Base-by-base conservation (phyloP, 2,888 invertebrate genomes). In the Cryptocheilus praepositus region DNA sequence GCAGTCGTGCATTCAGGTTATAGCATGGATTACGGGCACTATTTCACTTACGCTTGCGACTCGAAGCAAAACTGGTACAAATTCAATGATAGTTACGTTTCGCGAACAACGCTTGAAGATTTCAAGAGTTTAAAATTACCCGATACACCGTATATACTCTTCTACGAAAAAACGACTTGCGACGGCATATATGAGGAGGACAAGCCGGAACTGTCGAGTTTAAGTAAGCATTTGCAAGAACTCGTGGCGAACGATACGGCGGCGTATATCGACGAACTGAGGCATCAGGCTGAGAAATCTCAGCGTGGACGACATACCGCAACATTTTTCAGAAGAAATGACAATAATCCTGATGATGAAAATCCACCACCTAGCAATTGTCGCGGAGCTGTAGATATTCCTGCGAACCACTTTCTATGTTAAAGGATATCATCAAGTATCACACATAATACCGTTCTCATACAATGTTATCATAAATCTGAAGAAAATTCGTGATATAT, bases 21-120 rank as follows among this genome's bases (percentile, higher is more conserved):
- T 21, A 94, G 94, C 59, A 93, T 95, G 73, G 95, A 96, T 84
- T 94, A 95, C 0, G 97, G 96, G 0, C 97, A 97, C 85, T 97
- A 97, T 86, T 96, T 95, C 86, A 95, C 96, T 0, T 93, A 95
- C 67, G 95, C 95, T 0, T 91, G 92, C 44, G 94, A 94, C 83
- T 89, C 88, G 18, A 90, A 90, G 64, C 89, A 91, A 44, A 89
- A 89, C 62, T 96, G 96, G 96, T 94, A 92, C 86, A 92, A 93
- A 83, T 95, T 95, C 84, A 95, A 96, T 83, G 96, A 96, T 81
- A 93, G 92, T 68, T 89, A 91, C n/a, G 95, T 96, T 0, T 91
- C 91, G 0, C 86, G 89, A 49, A 91, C 92, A 15, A 90, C 91
- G 8, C 90, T 93, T 7, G 89, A 90, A 0, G 92, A 93, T 62